These are phyloP conservation scores for Hydrozoanthus tunicans DNA, from an alignment of 64 coral and sea anemone genomes.

Conservation along the genomic window DNA sequence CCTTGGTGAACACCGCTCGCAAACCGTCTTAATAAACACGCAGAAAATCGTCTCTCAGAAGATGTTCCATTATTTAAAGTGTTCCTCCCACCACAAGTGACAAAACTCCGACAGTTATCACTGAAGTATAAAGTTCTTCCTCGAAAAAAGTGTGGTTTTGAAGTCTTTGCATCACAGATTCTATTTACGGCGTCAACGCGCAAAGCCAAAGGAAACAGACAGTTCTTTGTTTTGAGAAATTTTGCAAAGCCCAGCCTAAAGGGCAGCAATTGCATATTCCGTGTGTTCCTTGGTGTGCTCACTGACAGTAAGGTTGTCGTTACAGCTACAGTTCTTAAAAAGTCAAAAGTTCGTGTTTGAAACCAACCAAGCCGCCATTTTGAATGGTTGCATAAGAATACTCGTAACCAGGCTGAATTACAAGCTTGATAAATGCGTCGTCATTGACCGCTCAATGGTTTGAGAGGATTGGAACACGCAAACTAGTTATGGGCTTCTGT, in stretches of 20 bases:
- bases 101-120: neutral
- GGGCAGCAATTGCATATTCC: neutral
- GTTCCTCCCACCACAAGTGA: neutral
- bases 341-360: neutral
- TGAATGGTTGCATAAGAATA: neutral
- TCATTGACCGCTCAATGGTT: too few relatives aligned
- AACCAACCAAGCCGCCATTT: neutral
- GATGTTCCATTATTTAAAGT: neutral
- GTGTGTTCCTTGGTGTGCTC: too few relatives aligned
- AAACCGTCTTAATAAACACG: constrained; percentile 19
- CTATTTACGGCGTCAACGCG: too few relatives aligned
- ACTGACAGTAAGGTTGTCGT: neutral
- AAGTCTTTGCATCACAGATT: neutral
- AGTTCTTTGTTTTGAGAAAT: neutral
- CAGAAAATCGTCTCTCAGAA: neutral
- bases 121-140: neutral
- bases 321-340: neutral
- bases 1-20: neutral
- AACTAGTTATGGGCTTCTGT: too few relatives aligned
- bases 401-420: too few relatives aligned
- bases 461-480: too few relatives aligned
- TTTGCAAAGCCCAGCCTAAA: neutral
- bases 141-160: neutral
- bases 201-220: neutral
- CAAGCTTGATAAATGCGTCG: too few relatives aligned